A percentile compares a stretch with the other conserved stretches of the same genome.
Evolutionary conservation across 2,113 vertebrate species (phyloP).

Genomic region (Pollimyrus isidori): DNA sequence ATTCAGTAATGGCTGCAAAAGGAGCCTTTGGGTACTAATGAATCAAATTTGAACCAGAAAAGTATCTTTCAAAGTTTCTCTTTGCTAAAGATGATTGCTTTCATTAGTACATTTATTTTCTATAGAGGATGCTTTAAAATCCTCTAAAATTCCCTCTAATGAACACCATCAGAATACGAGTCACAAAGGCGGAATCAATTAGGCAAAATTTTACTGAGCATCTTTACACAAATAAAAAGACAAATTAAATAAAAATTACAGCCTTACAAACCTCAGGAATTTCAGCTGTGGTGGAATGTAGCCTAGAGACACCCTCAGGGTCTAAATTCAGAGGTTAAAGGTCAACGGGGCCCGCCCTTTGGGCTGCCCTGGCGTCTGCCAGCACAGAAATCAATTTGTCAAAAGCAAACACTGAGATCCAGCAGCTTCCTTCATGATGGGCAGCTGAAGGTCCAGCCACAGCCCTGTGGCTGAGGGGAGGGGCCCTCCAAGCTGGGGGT

Average conservation of each 20-base stretch:
- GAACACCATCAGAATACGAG: background rate
- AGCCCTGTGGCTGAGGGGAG: conserved; percentile 34
- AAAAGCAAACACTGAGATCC: conserved; percentile 59
- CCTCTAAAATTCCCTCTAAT: background rate
- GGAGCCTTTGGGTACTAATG: background rate
- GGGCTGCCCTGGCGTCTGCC: conserved; percentile 72
- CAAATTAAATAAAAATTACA: conserved; percentile 5
- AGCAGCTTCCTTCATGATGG: conserved; percentile 69
- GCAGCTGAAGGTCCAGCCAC: conserved; percentile 64
- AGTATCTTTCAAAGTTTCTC: background rate
- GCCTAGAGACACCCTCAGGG: conserved; percentile 55
- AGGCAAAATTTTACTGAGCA: background rate
- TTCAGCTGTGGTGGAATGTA: conserved; percentile 60
- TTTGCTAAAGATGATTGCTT: background rate
- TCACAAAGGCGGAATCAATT: background rate
- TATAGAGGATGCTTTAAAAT: background rate
- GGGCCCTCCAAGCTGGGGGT: conserved; percentile 27
- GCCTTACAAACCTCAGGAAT: conserved; percentile 45
- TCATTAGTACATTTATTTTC: background rate
- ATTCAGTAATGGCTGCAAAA: background rate
- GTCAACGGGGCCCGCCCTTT: conserved; percentile 59
- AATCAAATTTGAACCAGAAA: background rate
- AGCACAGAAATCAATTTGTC: conserved; percentile 70
- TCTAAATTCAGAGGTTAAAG: conserved; percentile 64
- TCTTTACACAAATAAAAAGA: background rate